Evolutionary conservation across 2,113 vertebrate species (phyloP), one percentile per base, ranked within the genome.

Genomic region (Sylvicapra grimmia): DNA sequence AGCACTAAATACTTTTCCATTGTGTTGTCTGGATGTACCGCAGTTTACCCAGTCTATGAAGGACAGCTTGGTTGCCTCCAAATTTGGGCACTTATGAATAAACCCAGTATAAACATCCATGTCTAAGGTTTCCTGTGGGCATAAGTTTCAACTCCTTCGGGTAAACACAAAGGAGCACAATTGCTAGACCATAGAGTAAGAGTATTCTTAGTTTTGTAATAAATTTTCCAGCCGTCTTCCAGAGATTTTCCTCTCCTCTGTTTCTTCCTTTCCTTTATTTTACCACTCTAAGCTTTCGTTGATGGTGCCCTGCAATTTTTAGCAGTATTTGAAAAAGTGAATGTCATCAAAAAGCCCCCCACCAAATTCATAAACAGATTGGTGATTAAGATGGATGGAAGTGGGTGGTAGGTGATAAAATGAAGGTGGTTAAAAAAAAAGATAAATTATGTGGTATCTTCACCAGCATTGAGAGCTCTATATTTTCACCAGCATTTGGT

Each of bases 281-380:
- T 0, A 19, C 1, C 0, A 54, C 23, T 92, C 94, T 89, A 33
- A 97, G 84, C 96, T 96, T 58, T 58, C 14, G 11, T 88, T 96
- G 61, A 90, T 51, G 59, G 40, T 27, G 96, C n/a, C 2, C 25
- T 96, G 27, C 15, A 96, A 63, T 94, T 97, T 97, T 75, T 40
- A 97, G 53, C 56, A 85, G 36, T 90, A 91, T 75, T 4, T 89
- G 58, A 97, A 95, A 95, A 97, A 82, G 56, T 96, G 97, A 97
- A 88, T 96, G 94, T 87, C 92, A 84, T 15, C 13, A 44, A 47
- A 56, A 44, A 86, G 0, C 8, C 31, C 12, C 33, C 11, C 29
- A 65, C 36, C 87, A 27, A 54, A 63, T 51, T 85, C 9, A 59
- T 44, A 49, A 14, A 89, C 15, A 84, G 53, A 89, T 29, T n/a